These are phyloP conservation scores for Drosophila tanythrix DNA, from an alignment of 2,888 invertebrate species.

Conservation along the genomic window DNA sequence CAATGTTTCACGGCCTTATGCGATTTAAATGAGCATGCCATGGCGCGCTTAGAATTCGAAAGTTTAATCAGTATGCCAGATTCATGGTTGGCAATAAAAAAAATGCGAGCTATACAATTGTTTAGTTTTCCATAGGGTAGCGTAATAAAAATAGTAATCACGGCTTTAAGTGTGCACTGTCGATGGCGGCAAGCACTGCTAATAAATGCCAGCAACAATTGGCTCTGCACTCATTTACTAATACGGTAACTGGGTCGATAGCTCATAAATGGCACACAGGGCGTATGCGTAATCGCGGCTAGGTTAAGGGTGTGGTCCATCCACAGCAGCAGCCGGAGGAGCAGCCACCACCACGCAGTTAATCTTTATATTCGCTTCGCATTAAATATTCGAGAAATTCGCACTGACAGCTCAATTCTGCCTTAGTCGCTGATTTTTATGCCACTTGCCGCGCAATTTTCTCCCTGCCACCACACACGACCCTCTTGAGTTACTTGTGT, in stretches of 20 bases:
- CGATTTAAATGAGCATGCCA: constrained; percentile 63
- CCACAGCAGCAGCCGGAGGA: constrained; percentile 20
- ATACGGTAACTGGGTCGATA: constrained; percentile 27
- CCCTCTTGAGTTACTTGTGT: constrained; percentile 42
- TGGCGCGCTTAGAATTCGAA: constrained; percentile 49
- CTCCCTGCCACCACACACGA: constrained; percentile 11
- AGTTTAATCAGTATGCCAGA: constrained; percentile 60
- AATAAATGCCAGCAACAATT: constrained; percentile 38
- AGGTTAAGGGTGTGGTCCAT: not conserved
- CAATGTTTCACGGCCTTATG: constrained; percentile 62
- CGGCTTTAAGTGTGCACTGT: constrained; percentile 7
- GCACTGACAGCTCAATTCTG: constrained; percentile 75
- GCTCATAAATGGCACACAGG: constrained; percentile 28
- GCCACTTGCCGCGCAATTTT: constrained; percentile 53
- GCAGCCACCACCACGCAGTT: constrained; percentile 52
- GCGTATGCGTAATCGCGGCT: constrained; percentile 34
- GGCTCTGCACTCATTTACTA: constrained; percentile 25
- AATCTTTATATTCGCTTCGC: constrained; percentile 78
- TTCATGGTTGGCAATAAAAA: constrained; percentile 43
- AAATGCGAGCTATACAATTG: constrained; percentile 39
- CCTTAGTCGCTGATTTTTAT: constrained; percentile 69
- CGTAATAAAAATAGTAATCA: constrained; percentile 23
- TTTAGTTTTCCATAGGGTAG: constrained; percentile 32
- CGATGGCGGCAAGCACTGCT: not conserved
- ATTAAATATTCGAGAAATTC: constrained; percentile 76